These are phyloP conservation scores for Nylanderia fulva DNA, from an alignment of 1,140 invertebrate genomes.

Conservation along the genomic window DNA sequence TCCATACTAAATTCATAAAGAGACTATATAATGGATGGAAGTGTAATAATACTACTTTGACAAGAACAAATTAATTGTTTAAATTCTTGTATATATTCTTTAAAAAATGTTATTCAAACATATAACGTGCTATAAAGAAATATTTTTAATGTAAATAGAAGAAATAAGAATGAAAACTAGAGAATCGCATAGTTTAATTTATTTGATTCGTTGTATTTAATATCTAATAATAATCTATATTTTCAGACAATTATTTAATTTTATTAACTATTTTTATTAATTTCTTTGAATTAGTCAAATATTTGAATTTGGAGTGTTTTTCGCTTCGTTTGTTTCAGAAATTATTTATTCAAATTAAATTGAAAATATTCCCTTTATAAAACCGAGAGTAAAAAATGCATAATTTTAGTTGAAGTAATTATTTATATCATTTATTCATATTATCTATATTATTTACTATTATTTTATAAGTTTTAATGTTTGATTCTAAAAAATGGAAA, in stretches of 20 bases:
- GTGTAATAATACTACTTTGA: not conserved
- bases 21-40: not conserved
- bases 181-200: not conserved
- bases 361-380: not conserved
- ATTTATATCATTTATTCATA: not conserved
- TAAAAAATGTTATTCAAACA: not conserved
- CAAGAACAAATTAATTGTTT: not conserved
- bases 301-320: not conserved
- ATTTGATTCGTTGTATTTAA: no score
- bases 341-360: slow-evolving; percentile 17
- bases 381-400: not conserved
- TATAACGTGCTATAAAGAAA: not conserved
- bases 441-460: not conserved
- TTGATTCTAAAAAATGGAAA: not conserved
- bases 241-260: not conserved
- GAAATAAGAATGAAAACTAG: not conserved
- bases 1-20: not conserved
- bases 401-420: not conserved
- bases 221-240: no score
- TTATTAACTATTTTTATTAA: not conserved
- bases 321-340: not conserved
- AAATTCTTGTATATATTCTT: not conserved
- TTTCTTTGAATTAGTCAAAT: not conserved
- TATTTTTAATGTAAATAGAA: not conserved
- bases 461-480: slow-evolving; percentile 4